A percentile compares a stretch with the other conserved stretches of the same genome.
Evolutionary conservation across 2,888 invertebrate species (phyloP).

Genomic region (Ectemnius lituratus): DNA sequence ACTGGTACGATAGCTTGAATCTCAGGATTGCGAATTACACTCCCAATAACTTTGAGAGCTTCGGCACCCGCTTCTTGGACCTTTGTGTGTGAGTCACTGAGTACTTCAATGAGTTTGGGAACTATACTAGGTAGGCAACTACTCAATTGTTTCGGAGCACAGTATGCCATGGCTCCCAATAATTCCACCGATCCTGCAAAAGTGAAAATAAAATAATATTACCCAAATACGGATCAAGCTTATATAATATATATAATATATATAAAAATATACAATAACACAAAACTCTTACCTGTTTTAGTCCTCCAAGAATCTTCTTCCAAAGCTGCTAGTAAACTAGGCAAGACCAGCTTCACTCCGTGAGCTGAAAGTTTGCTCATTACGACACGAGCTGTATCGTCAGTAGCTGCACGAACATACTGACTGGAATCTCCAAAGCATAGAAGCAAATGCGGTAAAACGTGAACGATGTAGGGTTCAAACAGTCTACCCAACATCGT

Average conservation of each 20-base stretch:
- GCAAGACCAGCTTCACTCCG: conserved; percentile 98
- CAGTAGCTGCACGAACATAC: conserved; percentile 96
- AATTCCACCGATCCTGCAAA: conserved; percentile 92
- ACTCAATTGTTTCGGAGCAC: conserved; percentile 98
- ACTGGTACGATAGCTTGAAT: conserved; percentile 96
- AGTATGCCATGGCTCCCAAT: conserved; percentile 98
- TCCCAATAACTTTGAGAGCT: conserved; percentile 96
- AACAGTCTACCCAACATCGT: conserved; percentile 96
- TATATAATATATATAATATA: too few relatives aligned
- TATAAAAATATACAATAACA: background rate
- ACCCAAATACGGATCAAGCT: too few relatives aligned
- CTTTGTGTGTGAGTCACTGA: conserved; percentile 98
- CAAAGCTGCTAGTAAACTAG: conserved; percentile 93
- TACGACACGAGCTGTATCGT: conserved; percentile 97
- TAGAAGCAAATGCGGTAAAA: conserved; percentile 94
- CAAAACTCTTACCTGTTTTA: conserved; percentile 85
- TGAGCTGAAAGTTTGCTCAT: conserved; percentile 97
- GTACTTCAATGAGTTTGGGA: conserved; percentile 96
- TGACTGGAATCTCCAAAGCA: conserved; percentile 98
- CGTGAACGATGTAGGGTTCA: conserved; percentile 99
- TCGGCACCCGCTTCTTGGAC: conserved; percentile 98
- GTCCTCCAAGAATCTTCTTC: conserved; percentile 99
- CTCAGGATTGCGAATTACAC: conserved; percentile 98
- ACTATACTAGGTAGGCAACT: conserved; percentile 99
- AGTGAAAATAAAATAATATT: too few relatives aligned